Conservation (phyloP, 2,888 invertebrate genomes). For the Pecten maximus region DNA sequence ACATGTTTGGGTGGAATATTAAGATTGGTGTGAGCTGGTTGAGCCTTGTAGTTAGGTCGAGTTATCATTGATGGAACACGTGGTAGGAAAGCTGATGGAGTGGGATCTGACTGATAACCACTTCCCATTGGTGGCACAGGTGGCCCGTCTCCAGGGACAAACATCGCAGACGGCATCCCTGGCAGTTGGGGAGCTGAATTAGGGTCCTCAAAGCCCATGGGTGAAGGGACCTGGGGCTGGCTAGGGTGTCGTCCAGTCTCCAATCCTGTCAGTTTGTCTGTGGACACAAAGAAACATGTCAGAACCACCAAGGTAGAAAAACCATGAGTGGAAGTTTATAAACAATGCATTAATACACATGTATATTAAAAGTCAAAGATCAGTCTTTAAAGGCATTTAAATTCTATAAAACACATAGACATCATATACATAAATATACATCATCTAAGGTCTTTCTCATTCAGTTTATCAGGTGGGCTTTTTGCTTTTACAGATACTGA, state of each 20-base stretch:
- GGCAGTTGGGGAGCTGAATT: background rate
- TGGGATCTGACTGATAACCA: conserved; percentile 72
- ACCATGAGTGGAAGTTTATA: background rate
- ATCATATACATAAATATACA: no score
- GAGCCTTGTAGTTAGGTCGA: conserved; percentile 60
- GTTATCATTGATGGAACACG: conserved; percentile 45
- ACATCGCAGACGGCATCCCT: background rate
- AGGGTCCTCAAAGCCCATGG: background rate
- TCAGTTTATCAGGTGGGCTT: no score
- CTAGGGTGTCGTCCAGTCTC: conserved; percentile 19
- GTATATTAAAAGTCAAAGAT: no score
- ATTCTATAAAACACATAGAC: no score
- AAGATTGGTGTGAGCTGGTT: conserved; percentile 69
- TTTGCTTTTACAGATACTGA: no score
- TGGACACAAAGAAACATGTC: background rate
- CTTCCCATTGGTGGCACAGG: conserved; percentile 52
- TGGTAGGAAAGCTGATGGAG: conserved; percentile 54
- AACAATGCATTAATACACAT: no score
- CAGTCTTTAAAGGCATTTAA: no score
- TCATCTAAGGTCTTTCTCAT: no score
- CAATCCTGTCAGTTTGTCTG: background rate
- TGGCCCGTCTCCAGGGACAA: background rate
- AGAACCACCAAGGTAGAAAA: background rate
- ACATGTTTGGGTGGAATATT: conserved; percentile 64
- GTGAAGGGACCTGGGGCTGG: background rate